Percentiles rank a stretch among this genome's conserved stretches.
These are phyloP conservation scores for Novumbra hubbsi DNA, from an alignment of 2,797 vertebrate species.

Conservation along the genomic window DNA sequence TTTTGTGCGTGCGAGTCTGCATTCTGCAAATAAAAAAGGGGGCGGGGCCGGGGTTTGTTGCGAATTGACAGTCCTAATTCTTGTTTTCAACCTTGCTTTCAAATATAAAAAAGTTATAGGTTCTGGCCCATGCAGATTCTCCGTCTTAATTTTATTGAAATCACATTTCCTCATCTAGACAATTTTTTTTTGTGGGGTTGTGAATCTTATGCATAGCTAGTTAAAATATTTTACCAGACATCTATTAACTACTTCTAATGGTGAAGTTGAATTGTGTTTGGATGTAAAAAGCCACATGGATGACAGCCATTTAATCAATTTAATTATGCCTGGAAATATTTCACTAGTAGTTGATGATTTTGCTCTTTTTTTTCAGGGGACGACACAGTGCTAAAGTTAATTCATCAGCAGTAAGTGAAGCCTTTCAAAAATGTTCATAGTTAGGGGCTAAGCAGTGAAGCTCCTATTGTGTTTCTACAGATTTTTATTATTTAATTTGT, in stretches of 20 bases:
- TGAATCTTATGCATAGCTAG: background rate
- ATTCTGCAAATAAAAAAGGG: constrained; percentile 38
- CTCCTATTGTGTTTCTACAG: too few relatives aligned
- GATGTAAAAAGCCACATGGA: background rate
- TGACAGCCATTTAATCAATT: background rate
- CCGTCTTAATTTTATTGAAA: background rate
- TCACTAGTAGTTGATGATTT: background rate
- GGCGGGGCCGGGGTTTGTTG: constrained; percentile 46
- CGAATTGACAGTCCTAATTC: constrained; percentile 38
- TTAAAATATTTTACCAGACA: background rate
- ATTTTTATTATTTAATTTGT: too few relatives aligned
- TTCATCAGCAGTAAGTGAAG: constrained; percentile 84
- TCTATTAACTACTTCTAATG: background rate
- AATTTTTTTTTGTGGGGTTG: background rate
- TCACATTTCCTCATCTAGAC: background rate
- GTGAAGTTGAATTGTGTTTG: background rate
- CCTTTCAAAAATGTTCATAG: background rate
- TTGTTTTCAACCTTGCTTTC: constrained; percentile 74
- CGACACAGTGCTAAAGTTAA: constrained; percentile 93
- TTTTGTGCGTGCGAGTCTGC: constrained; percentile 51
- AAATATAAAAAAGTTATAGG: constrained; percentile 40
- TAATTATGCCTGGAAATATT: background rate
- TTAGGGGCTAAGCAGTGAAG: too few relatives aligned
- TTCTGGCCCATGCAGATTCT: background rate
- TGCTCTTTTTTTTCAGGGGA: constrained; percentile 78